A percentile compares a stretch with the other conserved stretches of the same genome.
phyloP scores from a whole-genome alignment of 2,113 vertebrate species.

The Protobothrops flavoviridis region DNA sequence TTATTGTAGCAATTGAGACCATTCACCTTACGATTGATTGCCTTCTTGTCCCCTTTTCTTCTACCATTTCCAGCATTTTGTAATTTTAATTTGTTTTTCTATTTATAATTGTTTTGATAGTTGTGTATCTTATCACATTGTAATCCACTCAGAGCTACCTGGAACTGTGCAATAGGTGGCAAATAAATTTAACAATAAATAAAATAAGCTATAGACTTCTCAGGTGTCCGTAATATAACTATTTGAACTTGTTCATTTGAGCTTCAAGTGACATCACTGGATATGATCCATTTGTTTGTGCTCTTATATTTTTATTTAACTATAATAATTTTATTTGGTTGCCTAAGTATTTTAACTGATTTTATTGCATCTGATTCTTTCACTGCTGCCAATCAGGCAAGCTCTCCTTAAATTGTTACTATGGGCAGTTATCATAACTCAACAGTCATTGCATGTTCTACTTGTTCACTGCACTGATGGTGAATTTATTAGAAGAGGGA shows the following conservation, averaged over 20 bases:
- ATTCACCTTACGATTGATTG: not conserved
- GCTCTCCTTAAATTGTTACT: not conserved
- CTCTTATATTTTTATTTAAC: not conserved
- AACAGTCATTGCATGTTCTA: not conserved
- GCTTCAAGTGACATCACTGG: not conserved
- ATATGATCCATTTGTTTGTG: not conserved
- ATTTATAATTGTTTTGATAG: not conserved
- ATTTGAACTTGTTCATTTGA: not conserved
- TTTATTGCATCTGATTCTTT: not conserved
- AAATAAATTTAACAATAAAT: not conserved
- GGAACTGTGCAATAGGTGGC: not conserved
- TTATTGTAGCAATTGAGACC: not conserved
- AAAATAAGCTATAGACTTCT: not conserved
- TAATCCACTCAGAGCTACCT: not conserved
- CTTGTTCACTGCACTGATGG: not conserved
- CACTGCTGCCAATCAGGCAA: not conserved
- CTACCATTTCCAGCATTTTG: not conserved
- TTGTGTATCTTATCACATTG: not conserved
- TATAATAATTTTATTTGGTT: not conserved
- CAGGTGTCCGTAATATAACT: not conserved
- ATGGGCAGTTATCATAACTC: not conserved
- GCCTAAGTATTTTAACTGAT: not conserved
- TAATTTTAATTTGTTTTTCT: not conserved
- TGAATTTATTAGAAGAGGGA: not conserved
- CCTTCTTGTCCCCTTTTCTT: not conserved